Percentiles rank a stretch among this genome's conserved stretches.
phyloP scores from a whole-genome alignment of 2,888 invertebrate genomes.

The Rhabditoides inermis region DNA sequence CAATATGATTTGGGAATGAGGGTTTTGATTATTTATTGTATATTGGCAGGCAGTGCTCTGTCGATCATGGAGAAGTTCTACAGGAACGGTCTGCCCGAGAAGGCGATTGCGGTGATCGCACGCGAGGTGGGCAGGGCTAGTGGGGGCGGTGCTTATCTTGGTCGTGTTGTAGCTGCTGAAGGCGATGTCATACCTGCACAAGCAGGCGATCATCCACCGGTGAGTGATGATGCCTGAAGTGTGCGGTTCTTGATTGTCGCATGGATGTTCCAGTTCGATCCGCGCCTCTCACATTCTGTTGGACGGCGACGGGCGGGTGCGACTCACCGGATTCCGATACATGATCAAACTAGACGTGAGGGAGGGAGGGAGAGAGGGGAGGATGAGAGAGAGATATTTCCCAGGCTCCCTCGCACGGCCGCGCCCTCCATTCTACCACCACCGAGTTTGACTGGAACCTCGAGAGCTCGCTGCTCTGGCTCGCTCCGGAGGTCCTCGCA shows the following conservation, averaged over 20 bases:
- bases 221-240: constrained; percentile 50
- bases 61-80: constrained; percentile 13
- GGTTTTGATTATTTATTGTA: too few species aligned
- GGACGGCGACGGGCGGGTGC: constrained; percentile 15
- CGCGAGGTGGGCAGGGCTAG: too few species aligned
- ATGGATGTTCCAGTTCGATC: constrained; percentile 15
- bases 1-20: too few species aligned
- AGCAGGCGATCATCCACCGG: constrained; percentile 76
- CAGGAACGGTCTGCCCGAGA: constrained; percentile 67
- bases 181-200: constrained; percentile 76
- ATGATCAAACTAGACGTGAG: constrained; percentile 1
- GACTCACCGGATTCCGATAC: constrained; percentile 24
- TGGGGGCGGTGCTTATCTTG: too few species aligned
- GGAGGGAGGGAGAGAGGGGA: background rate
- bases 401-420: background rate
- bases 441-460: constrained; percentile 71
- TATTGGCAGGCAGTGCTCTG: too few species aligned
- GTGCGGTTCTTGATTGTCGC: background rate
- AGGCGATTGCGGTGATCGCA: constrained; percentile 68
- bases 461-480: constrained; percentile 72
- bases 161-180: constrained; percentile 69
- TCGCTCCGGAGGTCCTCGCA: constrained; percentile 80
- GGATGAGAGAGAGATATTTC: too few species aligned
- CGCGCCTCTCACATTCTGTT: constrained; percentile 24
- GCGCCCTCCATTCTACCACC: background rate